Evolutionary conservation across 2,113 vertebrate genomes (phyloP), one percentile per base, ranked within the genome.

Genomic region (Eubucco bourcierii): DNA sequence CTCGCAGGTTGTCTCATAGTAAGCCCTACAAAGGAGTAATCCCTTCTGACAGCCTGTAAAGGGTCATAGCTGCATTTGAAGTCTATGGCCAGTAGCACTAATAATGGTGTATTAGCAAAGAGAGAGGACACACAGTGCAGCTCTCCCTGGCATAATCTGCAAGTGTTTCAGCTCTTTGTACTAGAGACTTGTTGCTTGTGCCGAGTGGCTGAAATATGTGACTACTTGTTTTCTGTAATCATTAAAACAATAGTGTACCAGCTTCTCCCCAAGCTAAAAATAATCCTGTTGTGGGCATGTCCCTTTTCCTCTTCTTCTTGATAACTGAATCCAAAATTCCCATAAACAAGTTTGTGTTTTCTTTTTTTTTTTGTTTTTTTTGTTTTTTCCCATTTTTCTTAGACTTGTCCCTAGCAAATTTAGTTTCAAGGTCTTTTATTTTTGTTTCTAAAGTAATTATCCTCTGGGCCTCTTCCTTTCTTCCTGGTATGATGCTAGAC

Each of bases 351-450:
- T 55, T 28, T 28, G 55, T 28, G 55, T 9, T 17, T 46, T 46
- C 83, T 15, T 86, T 60, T 82, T 95, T 18, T 46, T 83, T 15
- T 86, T 60, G 80, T 95, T 89, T 70, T 31, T 87, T 61, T 84
- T 95, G n/a, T 94, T 91, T 67, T 34, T 29, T 21, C 16, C 15
- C 7, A 29, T 91, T 97, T 97, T 95, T 93, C 82, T 80, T 94
- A 90, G 72, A 85, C 96, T 97, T 97, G 78, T 97, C 94, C 92
- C 93, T 97, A 96, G 95, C 87, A 98, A 97, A 97, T 98, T 98
- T 96, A 96, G 96, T 97, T 97, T 96, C 95, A 97, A 97, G 97
- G 97, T 97, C 95, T 97, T 98, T 97, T 97, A 96, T 97, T 98
- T 97, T 95, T 94, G 91, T 97, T 97, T 96, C 93, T 95, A 97